Evolutionary conservation across 2,888 invertebrate genomes (phyloP).

Genomic region (Beris chalybata): DNA sequence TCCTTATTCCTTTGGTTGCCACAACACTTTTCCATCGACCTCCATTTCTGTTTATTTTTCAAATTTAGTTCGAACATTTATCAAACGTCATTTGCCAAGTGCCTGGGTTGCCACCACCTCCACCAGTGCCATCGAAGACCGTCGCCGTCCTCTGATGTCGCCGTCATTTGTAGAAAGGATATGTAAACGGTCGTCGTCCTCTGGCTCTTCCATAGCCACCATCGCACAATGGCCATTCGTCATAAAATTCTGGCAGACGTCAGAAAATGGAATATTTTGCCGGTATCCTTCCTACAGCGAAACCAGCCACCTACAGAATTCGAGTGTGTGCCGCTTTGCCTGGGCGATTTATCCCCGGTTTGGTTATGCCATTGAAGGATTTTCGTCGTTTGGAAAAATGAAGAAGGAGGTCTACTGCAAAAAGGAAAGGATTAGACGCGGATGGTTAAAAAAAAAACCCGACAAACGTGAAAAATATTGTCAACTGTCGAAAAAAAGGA

Average conservation of each 20-base stretch:
- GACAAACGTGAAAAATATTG: constrained; percentile 11
- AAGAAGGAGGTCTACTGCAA: background rate
- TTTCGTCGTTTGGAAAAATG: constrained; percentile 6
- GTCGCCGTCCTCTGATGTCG: background rate
- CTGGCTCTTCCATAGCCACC: constrained; percentile 8
- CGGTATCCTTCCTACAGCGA: background rate
- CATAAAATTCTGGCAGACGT: constrained; percentile 21
- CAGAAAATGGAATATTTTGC: constrained; percentile 10
- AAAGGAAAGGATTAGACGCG: background rate
- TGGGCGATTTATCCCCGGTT: constrained; percentile 16
- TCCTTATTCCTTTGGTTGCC: background rate
- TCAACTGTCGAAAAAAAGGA: background rate
- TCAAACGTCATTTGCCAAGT: constrained; percentile 21
- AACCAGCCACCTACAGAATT: no score
- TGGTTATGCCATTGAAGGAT: constrained; percentile 15
- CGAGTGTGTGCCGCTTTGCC: constrained; percentile 1
- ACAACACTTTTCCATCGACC: background rate
- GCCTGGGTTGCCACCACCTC: background rate
- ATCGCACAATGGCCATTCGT: constrained; percentile 20
- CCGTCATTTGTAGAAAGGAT: constrained; percentile 6
- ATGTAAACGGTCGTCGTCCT: constrained; percentile 1
- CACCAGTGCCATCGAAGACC: background rate
- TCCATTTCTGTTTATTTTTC: constrained; percentile 11
- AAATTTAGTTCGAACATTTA: constrained; percentile 10
- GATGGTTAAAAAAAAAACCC: no score